A percentile compares a stretch with the other conserved stretches of the same genome.
Conservation (phyloP, 2,888 invertebrate genomes). For the Lomographa bimaculata region DNA sequence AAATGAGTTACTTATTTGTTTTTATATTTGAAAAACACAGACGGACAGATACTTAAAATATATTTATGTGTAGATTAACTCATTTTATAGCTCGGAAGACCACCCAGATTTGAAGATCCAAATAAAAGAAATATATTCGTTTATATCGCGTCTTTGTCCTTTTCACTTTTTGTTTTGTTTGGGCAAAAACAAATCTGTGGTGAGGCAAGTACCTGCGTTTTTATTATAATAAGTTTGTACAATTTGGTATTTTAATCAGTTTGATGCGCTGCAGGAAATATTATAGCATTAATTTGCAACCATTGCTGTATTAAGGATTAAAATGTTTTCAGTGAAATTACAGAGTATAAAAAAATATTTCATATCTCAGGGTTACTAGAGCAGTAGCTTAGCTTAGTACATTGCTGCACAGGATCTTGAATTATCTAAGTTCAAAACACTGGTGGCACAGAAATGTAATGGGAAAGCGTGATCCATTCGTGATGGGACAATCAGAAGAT, state of each 20-base stretch:
- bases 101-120: conserved; percentile 45
- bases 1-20: conserved; percentile 6
- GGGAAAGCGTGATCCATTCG: no score
- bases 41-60: conserved; percentile 12
- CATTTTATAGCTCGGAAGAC: conserved; percentile 34
- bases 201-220: conserved; percentile 14
- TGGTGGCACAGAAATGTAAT: no score
- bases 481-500: no score
- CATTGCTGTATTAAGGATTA: no score
- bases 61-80: conserved; percentile 16
- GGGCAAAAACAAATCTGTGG: conserved; percentile 15
- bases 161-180: conserved; percentile 26
- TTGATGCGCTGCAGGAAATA: conserved; percentile 15
- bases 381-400: no score
- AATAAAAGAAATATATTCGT: conserved; percentile 38
- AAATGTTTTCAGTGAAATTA: no score
- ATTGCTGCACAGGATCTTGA: no score
- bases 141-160: conserved; percentile 41
- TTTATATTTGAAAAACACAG: conserved; percentile 11
- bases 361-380: no score
- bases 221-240: conserved; percentile 15
- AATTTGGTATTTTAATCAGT: conserved; percentile 18
- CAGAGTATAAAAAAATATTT: no score
- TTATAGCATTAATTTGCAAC: no score
- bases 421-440: no score